Evolutionary conservation across 2,888 invertebrate genomes (phyloP).

Genomic region (Parelbella ahira): DNA sequence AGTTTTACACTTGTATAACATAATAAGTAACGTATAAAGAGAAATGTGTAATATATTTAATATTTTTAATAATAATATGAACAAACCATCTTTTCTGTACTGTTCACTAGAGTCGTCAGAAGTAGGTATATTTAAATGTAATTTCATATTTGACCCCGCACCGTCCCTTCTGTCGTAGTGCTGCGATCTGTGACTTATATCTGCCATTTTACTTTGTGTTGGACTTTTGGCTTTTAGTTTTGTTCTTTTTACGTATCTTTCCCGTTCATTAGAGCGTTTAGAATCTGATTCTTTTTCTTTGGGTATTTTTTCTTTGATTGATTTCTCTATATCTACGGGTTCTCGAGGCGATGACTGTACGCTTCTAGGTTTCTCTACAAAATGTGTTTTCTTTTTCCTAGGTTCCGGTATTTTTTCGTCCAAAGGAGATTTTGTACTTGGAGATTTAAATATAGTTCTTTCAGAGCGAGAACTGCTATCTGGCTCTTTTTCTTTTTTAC

Average conservation of each 20-base stretch:
- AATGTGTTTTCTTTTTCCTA: conserved; percentile 73
- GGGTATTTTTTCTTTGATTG: conserved; percentile 57
- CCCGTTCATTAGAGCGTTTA: conserved; percentile 66
- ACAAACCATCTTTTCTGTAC: conserved; percentile 67
- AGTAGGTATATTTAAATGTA: conserved; percentile 79
- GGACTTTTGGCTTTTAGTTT: conserved; percentile 75
- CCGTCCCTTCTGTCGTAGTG: conserved; percentile 77
- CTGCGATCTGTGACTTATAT: conserved; percentile 55
- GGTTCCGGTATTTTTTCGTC: conserved; percentile 61
- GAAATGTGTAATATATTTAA: too few species aligned
- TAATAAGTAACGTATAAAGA: too few species aligned
- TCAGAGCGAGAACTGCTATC: conserved; percentile 58
- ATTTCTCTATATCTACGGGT: conserved; percentile 59
- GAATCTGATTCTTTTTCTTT: conserved; percentile 63
- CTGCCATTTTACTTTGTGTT: conserved; percentile 61
- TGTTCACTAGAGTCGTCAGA: conserved; percentile 83
- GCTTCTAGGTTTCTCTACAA: conserved; percentile 69
- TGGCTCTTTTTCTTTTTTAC: conserved; percentile 55
- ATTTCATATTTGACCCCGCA: conserved; percentile 72
- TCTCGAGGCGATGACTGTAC: conserved; percentile 68
- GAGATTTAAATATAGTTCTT: conserved; percentile 48
- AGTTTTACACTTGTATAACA: not conserved
- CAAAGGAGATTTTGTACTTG: conserved; percentile 54
- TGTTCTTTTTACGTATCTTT: conserved; percentile 70
- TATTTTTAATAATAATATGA: too few species aligned